phyloP scores from a whole-genome alignment of 1,140 invertebrate species.

The Dinoponera quadriceps region DNA sequence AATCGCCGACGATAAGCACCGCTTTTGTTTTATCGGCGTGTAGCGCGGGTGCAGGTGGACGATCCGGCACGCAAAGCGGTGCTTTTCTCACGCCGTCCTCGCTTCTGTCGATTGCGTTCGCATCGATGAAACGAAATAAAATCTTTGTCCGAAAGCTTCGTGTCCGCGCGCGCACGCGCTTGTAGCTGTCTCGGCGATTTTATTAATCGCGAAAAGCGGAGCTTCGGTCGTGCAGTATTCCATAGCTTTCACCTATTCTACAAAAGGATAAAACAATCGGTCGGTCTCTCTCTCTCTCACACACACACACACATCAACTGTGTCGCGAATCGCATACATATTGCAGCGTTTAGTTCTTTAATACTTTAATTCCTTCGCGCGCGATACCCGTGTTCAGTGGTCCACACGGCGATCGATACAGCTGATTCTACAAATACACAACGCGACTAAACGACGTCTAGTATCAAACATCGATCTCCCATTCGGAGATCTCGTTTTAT shows the following conservation, averaged over 20 bases:
- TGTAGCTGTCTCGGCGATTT: slow-evolving; percentile 28
- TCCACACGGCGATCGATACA: neutral
- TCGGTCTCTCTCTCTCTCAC: neutral
- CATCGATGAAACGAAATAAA: slow-evolving; percentile 43
- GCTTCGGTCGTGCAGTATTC: slow-evolving; percentile 8
- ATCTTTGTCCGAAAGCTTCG: slow-evolving; percentile 26
- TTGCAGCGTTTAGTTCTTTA: slow-evolving; percentile 34
- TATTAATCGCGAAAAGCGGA: slow-evolving; percentile 7
- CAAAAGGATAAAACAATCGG: slow-evolving; percentile 3
- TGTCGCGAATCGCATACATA: slow-evolving; percentile 17
- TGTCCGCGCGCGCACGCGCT: too few species aligned
- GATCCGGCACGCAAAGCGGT: slow-evolving; percentile 17
- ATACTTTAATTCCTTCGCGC: too few species aligned
- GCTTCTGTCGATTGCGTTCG: slow-evolving; percentile 19
- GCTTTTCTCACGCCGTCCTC: slow-evolving; percentile 16
- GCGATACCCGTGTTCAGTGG: neutral
- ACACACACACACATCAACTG: slow-evolving; percentile 33
- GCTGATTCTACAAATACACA: neutral
- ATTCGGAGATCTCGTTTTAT: too few species aligned
- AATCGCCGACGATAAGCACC: slow-evolving; percentile 9
- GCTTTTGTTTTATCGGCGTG: slow-evolving; percentile 45
- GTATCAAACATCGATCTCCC: too few species aligned
- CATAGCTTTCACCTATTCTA: slow-evolving; percentile 26
- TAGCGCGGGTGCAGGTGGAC: neutral
- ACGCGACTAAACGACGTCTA: neutral